phyloP scores from a whole-genome alignment of 2,888 invertebrate genomes.

The Graphium colonna region DNA sequence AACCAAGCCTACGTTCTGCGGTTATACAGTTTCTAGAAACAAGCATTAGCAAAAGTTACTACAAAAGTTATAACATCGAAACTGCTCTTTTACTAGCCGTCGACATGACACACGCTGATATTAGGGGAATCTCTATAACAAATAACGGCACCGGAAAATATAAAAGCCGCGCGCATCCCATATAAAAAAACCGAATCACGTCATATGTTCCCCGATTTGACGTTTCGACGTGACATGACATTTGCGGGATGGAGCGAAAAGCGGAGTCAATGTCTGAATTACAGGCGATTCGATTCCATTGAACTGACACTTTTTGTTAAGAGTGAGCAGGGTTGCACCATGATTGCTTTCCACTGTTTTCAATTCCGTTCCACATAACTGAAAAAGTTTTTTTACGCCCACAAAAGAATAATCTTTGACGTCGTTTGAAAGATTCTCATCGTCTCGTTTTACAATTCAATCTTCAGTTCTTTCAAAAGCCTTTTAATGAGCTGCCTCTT shows the following conservation, averaged over 20 bases:
- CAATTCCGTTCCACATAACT: not conserved
- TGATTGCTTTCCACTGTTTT: constrained; percentile 3
- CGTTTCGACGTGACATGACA: constrained; percentile 56
- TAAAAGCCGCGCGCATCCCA: not conserved
- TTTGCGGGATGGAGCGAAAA: constrained; percentile 42
- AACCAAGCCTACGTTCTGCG: too few relatives aligned
- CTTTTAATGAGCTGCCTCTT: too few relatives aligned
- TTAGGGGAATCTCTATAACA: not conserved
- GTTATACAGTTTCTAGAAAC: too few relatives aligned
- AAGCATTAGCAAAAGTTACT: too few relatives aligned
- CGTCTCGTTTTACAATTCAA: too few relatives aligned
- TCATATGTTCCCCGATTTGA: constrained; percentile 38
- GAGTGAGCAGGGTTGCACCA: constrained; percentile 7
- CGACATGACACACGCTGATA: not conserved
- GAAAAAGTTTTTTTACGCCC: not conserved
- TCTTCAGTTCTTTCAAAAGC: too few relatives aligned
- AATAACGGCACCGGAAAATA: not conserved
- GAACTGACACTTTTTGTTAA: constrained; percentile 27
- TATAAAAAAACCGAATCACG: constrained; percentile 31
- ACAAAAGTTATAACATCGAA: too few relatives aligned
- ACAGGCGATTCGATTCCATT: constrained; percentile 48
- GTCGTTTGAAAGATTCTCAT: too few relatives aligned
- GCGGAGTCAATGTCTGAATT: constrained; percentile 50
- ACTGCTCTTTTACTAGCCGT: not conserved
- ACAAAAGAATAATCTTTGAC: too few relatives aligned